A percentile compares a stretch with the other conserved stretches of the same genome.
Evolutionary conservation across 1,140 invertebrate genomes (phyloP).

Genomic region (Anadara kagoshimensis): DNA sequence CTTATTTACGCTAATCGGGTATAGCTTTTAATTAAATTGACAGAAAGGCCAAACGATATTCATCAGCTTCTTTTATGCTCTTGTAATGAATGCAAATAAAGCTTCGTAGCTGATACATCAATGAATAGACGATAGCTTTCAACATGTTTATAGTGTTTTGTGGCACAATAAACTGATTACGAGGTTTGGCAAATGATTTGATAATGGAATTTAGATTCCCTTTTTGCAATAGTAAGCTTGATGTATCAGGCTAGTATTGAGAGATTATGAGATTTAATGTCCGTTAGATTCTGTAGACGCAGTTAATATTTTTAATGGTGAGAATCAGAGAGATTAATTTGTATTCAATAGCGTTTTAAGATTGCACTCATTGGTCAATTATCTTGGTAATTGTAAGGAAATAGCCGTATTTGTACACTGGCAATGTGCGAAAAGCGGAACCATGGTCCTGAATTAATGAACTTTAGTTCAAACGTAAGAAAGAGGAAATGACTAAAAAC

Average conservation of each 20-base stretch:
- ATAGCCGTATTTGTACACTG: conserved; percentile 36
- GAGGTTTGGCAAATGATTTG: conserved; percentile 15
- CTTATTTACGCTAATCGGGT: no score
- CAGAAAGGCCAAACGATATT: conserved; percentile 1
- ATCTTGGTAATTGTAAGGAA: conserved; percentile 29
- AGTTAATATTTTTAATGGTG: conserved; percentile 30
- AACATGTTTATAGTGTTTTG: conserved; percentile 8
- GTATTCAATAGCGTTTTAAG: conserved; percentile 33
- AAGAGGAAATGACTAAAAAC: conserved; percentile 32
- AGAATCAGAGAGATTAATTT: conserved; percentile 28
- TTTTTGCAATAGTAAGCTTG: conserved; percentile 16
- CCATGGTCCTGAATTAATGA: conserved; percentile 38
- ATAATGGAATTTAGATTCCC: conserved; percentile 18
- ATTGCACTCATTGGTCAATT: conserved; percentile 33
- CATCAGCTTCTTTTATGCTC: conserved; percentile 9
- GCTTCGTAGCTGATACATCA: neutral
- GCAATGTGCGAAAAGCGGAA: conserved; percentile 28
- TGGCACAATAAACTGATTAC: conserved; percentile 2
- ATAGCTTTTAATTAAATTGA: conserved; percentile 7
- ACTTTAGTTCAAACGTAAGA: conserved; percentile 22
- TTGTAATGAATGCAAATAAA: conserved; percentile 10
- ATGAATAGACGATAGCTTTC: neutral
- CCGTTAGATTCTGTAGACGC: conserved; percentile 22
- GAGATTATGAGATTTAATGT: conserved; percentile 27
- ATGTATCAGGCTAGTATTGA: conserved; percentile 4